Base-by-base conservation (phyloP, 2,113 vertebrate species). In the Elgaria multicarinata region DNA sequence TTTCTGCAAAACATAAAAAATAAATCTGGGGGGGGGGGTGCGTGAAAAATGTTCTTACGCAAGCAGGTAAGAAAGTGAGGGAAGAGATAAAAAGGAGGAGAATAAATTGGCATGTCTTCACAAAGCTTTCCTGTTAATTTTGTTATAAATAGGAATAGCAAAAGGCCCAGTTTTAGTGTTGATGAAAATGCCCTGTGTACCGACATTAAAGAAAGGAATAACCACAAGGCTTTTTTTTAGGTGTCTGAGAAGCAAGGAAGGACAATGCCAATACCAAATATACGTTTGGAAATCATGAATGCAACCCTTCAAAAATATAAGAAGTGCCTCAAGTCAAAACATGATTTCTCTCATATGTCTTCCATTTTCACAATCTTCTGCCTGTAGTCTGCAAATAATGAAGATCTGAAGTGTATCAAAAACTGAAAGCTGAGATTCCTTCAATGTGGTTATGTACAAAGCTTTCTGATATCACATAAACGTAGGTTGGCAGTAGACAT, bases 111-210 rank as follows among this genome's bases (percentile, higher is more conserved):
- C 86, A 77, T 83, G 69, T 90, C 77, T 50, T 90, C 53, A 88
- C n/a, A 91, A 89, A 90, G 31, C 8, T 84, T 88, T 93, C 22
- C 33, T 6, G 89, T 93, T 92, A 91, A 90, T 53, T 92, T 9
- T 28, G 39, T 85, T 90, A 72, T 90, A 93, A 89, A 92, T 85
- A 89, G 0, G 83, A 87, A 82, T 90, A 83, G 22, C 88, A 91
- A 22, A 91, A 79, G 44, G 10, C 79, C 75, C 55, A 3, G 13
- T 92, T 88, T 9, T 36, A 13, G 5, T 83, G 46, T 0, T 1
- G 84, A 26, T 76, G 64, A 46, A 88, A 79, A 94, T 71, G 67
- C 31, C 46, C 82, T 6, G 31, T 55, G 1, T 89, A 71, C 72
- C 67, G 55, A 78, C 46, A 31, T 86, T 85, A 85, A 89, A 87